Conservation (phyloP, 2,113 vertebrate species). For the Lonchura striata region DNA sequence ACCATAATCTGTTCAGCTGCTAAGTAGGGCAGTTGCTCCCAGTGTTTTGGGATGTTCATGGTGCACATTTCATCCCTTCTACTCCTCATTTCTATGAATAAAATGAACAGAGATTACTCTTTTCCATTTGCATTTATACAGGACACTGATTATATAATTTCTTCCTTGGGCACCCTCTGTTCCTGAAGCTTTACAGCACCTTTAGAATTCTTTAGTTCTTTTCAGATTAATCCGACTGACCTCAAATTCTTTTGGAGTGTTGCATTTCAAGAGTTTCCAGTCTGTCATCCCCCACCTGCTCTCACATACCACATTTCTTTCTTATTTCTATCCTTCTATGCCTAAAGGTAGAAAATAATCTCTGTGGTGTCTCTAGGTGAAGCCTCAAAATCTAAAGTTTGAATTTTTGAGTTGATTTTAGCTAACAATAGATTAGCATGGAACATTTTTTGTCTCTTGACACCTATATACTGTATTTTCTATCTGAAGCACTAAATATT, state of each 20-base stretch:
- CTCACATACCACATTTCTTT: neutral
- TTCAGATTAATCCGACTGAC: slow-evolving; percentile 5
- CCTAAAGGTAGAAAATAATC: neutral
- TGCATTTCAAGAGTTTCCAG: neutral
- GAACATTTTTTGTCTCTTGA: neutral
- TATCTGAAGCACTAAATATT: neutral
- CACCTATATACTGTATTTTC: neutral
- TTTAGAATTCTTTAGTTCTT: neutral
- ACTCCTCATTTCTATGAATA: neutral
- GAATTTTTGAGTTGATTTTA: neutral
- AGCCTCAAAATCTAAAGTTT: neutral
- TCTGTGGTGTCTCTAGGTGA: neutral
- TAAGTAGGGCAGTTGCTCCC: neutral
- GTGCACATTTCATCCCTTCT: neutral
- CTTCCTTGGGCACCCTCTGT: neutral
- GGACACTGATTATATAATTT: neutral
- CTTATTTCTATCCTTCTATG: neutral
- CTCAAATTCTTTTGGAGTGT: neutral
- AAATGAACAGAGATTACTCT: neutral
- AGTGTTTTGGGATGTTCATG: neutral
- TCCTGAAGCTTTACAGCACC: neutral
- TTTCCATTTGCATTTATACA: neutral
- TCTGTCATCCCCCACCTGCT: neutral
- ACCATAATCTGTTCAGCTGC: neutral
- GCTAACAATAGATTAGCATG: neutral